These are phyloP conservation scores for Eonycteris spelaea DNA, from an alignment of 2,113 vertebrate genomes.

Conservation along the genomic window DNA sequence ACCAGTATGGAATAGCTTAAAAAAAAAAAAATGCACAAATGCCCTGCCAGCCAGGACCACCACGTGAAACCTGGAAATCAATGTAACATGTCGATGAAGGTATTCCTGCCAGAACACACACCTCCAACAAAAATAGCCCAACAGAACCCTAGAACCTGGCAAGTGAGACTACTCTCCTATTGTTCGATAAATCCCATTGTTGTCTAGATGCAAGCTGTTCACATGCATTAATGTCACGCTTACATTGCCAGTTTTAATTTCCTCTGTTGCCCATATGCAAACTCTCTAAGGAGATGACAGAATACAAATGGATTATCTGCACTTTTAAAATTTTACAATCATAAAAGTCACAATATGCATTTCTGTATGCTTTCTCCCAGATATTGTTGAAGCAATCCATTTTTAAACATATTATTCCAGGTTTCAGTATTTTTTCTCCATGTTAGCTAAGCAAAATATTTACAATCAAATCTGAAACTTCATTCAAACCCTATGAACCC, in stretches of 20 bases:
- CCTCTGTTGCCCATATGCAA: background rate
- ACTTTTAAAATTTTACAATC: background rate
- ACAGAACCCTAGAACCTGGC: background rate
- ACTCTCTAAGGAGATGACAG: background rate
- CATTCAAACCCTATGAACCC: background rate
- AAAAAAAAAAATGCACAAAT: background rate
- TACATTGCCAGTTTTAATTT: background rate
- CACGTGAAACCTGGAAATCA: background rate
- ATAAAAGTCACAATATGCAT: background rate
- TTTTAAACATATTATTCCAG: background rate
- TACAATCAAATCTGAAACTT: background rate
- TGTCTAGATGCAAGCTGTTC: background rate
- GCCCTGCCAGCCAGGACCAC: background rate
- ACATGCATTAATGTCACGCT: background rate
- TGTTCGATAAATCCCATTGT: background rate
- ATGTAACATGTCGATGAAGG: rapidly evolving
- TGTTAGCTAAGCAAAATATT: background rate
- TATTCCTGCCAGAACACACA: background rate
- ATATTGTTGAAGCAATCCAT: background rate
- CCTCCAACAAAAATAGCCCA: background rate
- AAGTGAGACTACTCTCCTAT: background rate
- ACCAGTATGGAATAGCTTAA: background rate
- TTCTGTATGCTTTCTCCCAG: background rate
- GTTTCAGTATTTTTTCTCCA: background rate
- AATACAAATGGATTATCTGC: background rate